Base-by-base conservation (phyloP, 2,797 vertebrate genomes). In the Hippocampus kuda region DNA sequence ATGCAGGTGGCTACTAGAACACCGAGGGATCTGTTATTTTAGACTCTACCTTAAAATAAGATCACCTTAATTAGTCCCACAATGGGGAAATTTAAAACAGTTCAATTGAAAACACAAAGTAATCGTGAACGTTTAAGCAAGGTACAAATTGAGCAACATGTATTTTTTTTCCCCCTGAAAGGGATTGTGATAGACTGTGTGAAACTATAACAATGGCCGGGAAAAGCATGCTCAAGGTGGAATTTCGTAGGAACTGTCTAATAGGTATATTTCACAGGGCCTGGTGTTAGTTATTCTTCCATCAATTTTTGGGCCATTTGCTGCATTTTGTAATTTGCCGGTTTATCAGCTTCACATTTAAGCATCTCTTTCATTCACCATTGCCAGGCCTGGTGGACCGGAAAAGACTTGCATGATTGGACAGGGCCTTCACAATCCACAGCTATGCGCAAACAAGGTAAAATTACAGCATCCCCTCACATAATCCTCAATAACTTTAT, bases 321-420 rank as follows among this genome's bases (percentile, higher is more conserved):
- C 74, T 80, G 76, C 48, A 20, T 49, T 18, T 20, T 49, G 18
- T 49, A 5, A 5, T 7, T n/a, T n/a, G 51, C 22, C n/a, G 79
- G 83, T 82, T 79, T 75, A 80, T 82, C 75, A 75, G 74, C 70
- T 68, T 69, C 38, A 18, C 66, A 26, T 80, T 79, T 83, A 80
- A 78, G 68, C 69, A 65, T 75, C 66, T 68, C 65, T 75, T 77
- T 83, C 75, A 71, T 76, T 67, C 59, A 78, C 72, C 75, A 63
- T 74, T 76, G 82, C 75, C 78, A 65, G 68, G 68, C 68, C 68
- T 70, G 79, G 15, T n/a, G 38, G 20, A 63, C 18, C 22, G 18
- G 16, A 46, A 64, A n/a, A 5, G 26, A 30, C 3, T 18, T 5
- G 22, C 11, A 4, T 13, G 41, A 13, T 16, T 44, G n/a, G 5